Evolutionary conservation across 2,113 vertebrate genomes (phyloP).

Genomic region (Astur gentilis): DNA sequence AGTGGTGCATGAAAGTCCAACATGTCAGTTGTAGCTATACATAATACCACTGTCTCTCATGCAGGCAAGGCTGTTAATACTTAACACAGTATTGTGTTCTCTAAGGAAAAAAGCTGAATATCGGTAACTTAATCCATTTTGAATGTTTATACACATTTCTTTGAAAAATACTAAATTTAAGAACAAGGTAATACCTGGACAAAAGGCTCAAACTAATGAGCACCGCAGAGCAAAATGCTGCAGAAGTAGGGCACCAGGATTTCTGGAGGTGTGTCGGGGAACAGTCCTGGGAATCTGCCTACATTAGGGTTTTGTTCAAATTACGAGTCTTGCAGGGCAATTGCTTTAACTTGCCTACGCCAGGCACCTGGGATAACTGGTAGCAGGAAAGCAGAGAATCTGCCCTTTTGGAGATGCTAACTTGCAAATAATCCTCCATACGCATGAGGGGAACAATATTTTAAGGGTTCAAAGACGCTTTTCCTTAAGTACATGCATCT

Average conservation of each 20-base stretch:
- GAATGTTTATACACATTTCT: background rate
- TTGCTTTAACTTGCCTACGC: background rate
- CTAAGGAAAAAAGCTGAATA: background rate
- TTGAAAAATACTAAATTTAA: background rate
- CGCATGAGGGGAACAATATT: background rate
- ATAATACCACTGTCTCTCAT: background rate
- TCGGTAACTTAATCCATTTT: background rate
- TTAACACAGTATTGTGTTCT: background rate
- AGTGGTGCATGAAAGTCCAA: background rate
- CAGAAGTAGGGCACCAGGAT: background rate
- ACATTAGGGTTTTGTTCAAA: background rate
- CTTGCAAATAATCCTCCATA: background rate
- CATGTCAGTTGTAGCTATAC: background rate
- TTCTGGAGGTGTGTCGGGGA: background rate
- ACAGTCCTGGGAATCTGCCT: background rate
- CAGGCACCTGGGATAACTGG: background rate
- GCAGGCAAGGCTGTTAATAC: constrained; percentile 10
- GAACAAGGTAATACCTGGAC: background rate
- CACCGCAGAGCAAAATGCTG: background rate
- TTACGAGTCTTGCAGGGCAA: background rate
- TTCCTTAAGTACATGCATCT: background rate
- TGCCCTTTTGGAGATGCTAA: background rate
- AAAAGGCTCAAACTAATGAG: background rate
- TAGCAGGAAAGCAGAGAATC: background rate
- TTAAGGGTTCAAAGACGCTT: background rate